These are phyloP conservation scores for Drosophila mimetica DNA, from an alignment of 2,888 invertebrate species.

Conservation along the genomic window DNA sequence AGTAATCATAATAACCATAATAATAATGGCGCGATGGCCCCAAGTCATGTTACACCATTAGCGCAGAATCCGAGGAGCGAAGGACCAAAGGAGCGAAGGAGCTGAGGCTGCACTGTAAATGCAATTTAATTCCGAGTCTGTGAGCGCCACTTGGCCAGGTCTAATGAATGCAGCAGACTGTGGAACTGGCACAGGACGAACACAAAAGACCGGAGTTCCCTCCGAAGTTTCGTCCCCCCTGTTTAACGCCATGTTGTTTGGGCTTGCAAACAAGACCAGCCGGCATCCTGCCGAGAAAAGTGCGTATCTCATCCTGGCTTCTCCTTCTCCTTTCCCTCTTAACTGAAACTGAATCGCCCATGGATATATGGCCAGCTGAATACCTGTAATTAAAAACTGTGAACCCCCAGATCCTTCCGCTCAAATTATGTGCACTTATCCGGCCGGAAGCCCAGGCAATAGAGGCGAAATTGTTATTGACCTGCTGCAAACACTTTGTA, in stretches of 20 bases:
- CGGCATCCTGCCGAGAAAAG: slow-evolving; percentile 49
- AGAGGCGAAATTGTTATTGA: slow-evolving; percentile 45
- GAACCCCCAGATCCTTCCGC: slow-evolving; percentile 28
- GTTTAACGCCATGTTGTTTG: slow-evolving; percentile 7
- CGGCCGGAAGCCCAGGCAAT: slow-evolving; percentile 37
- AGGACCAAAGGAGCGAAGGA: background rate
- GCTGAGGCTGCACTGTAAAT: slow-evolving; percentile 54
- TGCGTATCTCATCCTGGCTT: slow-evolving; percentile 42
- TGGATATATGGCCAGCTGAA: slow-evolving; percentile 58
- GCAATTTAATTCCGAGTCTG: slow-evolving; percentile 62
- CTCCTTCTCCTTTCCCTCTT: slow-evolving; percentile 15
- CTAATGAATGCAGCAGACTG: slow-evolving; percentile 78
- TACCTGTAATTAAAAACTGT: slow-evolving; percentile 50
- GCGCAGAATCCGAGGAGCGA: slow-evolving; percentile 22
- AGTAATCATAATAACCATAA: slow-evolving; percentile 49
- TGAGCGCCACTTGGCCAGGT: slow-evolving; percentile 70
- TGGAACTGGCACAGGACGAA: slow-evolving; percentile 70
- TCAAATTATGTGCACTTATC: slow-evolving; percentile 64
- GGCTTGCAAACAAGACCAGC: slow-evolving; percentile 57
- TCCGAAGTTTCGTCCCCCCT: slow-evolving; percentile 4
- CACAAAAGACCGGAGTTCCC: slow-evolving; percentile 56
- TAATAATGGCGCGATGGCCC: slow-evolving; percentile 58
- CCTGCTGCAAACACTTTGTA: slow-evolving; percentile 39
- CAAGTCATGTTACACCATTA: slow-evolving; percentile 72
- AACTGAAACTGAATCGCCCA: slow-evolving; percentile 57